Evolutionary conservation across 2,113 vertebrate species (phyloP).

Genomic region (Tachysurus vachellii): DNA sequence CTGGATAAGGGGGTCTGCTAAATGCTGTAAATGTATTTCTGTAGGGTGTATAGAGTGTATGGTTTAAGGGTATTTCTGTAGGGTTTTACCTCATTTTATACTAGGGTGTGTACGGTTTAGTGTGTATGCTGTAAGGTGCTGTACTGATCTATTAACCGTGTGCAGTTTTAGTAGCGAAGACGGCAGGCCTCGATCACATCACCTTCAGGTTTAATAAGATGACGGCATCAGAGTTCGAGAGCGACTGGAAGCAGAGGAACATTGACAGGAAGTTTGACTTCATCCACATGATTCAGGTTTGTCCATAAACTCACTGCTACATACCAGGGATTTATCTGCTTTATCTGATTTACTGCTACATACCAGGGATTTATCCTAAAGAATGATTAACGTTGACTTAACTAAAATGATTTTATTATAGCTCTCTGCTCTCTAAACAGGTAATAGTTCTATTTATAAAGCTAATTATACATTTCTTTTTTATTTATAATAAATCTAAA

Average conservation of each 20-base stretch:
- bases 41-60: not conserved
- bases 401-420: no score
- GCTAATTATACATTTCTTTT: not conserved
- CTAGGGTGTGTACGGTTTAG: not conserved
- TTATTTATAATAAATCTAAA: not conserved
- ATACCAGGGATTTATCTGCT: not conserved
- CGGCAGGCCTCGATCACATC: constrained; percentile 76
- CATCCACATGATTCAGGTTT: constrained; percentile 96
- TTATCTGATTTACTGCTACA: no score
- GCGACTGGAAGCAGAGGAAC: constrained; percentile 74
- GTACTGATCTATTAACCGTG: not conserved
- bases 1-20: no score
- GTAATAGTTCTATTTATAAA: no score
- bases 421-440: no score
- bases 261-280: constrained; percentile 83
- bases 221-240: constrained; percentile 85
- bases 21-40: no score
- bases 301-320: not conserved
- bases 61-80: not conserved
- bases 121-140: not conserved
- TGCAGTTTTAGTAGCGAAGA: constrained; percentile 79
- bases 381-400: not conserved
- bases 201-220: constrained; percentile 86
- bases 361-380: not conserved
- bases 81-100: no score